These are phyloP conservation scores for Falco peregrinus DNA, from an alignment of 2,797 vertebrate species.

Conservation along the genomic window DNA sequence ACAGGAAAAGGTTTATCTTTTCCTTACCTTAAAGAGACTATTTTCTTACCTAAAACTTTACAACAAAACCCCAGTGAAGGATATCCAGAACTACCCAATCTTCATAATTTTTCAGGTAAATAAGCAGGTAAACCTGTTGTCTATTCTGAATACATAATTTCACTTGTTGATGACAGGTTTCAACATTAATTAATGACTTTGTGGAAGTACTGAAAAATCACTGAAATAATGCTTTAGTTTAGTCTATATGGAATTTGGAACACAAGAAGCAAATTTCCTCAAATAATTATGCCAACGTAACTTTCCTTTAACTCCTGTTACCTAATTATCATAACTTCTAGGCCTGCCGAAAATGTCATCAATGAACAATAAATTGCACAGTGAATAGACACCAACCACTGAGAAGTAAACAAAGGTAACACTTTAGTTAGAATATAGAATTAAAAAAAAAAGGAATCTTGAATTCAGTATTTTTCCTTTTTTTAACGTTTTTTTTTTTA, in stretches of 20 bases:
- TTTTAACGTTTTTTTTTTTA: background rate
- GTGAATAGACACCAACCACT: background rate
- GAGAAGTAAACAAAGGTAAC: background rate
- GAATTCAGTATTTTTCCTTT: background rate
- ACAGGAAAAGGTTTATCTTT: background rate
- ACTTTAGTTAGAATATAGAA: background rate
- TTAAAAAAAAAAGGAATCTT: background rate
- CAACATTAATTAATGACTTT: background rate
- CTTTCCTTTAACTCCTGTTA: background rate
- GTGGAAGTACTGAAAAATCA: background rate
- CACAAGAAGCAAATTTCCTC: background rate
- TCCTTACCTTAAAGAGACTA: background rate
- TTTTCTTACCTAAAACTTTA: background rate
- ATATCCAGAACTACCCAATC: background rate
- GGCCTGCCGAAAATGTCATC: background rate
- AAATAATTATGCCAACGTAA: background rate
- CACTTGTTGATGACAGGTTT: background rate
- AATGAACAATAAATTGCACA: background rate
- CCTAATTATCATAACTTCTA: background rate
- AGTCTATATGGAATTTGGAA: background rate
- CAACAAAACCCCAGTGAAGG: background rate
- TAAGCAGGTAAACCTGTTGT: background rate
- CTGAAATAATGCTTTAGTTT: background rate
- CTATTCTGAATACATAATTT: background rate
- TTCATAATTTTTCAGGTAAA: background rate